Base-by-base conservation (phyloP, 2,113 vertebrate genomes). In the Esox niger region DNA sequence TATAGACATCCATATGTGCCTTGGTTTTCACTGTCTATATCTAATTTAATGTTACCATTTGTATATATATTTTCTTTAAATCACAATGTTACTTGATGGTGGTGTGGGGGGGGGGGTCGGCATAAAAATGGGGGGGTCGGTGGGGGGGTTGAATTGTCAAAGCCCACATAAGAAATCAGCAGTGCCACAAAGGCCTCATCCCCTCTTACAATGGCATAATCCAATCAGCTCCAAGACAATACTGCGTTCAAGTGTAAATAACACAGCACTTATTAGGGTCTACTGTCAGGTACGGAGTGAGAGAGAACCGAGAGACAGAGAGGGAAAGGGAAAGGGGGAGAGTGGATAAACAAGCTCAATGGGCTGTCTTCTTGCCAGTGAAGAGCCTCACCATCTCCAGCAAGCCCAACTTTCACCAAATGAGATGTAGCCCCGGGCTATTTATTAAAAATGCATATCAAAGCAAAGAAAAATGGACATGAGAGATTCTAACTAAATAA, bases 391-490 rank as follows among this genome's bases (percentile, higher is more conserved):
- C 94, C 94, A 93, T 93, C 92, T 93, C 90, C 88, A 90, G 90
- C 90, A 91, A 90, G 92, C 90, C 85, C 84, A 93, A 93, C 87
- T 91, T 91, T 93, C 92, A 90, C 91, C 93, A 95, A 95, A 95
- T 94, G 95, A 97, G 94, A 93, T 93, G 90, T 93, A 93, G 94
- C 95, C 94, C 75, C 59, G 82, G 93, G 95, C 94, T 87, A 89
- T 84, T 85, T 94, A 96, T 97, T 96, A 96, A 97, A 97, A 97
- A 97, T 97, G 93, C 95, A 97, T 95, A 95, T 96, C 94, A 97
- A 96, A 95, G 94, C 93, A 95, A 94, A 94, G 91, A 93, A 94
- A 94, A 95, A 92, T 91, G 93, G 93, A 94, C 90, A 90, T 90
- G 90, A 89, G 88, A 93, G 87, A 92, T 87, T 92, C 90, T 92